phyloP scores from a whole-genome alignment of 2,888 invertebrate species.

The Strigamia crassipes region DNA sequence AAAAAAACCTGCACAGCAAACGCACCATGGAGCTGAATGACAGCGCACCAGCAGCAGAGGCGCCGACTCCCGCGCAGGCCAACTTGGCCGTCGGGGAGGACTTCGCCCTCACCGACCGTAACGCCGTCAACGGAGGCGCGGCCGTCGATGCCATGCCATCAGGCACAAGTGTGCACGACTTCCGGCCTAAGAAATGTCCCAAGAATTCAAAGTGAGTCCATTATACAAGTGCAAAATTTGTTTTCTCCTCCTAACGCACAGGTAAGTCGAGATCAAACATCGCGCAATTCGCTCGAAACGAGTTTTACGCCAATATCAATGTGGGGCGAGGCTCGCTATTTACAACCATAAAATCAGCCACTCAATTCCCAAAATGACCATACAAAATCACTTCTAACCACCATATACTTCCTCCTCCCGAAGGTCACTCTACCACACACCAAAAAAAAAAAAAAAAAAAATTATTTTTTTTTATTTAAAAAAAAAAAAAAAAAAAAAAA shows the following conservation, averaged over 20 bases:
- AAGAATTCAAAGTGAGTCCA: slow-evolving; percentile 35
- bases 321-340: neutral
- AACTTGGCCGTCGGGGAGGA: slow-evolving; percentile 36
- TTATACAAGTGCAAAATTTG: slow-evolving; percentile 34
- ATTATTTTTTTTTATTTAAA: slow-evolving; percentile 9
- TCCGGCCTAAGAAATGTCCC: slow-evolving; percentile 35
- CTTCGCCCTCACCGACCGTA: slow-evolving; percentile 36
- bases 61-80: slow-evolving; percentile 23
- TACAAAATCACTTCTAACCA: neutral
- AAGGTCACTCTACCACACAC: neutral
- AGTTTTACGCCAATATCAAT: too few species aligned
- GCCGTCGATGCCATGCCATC: slow-evolving; percentile 28
- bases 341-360: neutral
- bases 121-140: slow-evolving; percentile 34
- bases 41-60: slow-evolving; percentile 2
- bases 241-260: neutral
- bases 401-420: neutral
- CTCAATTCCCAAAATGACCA: neutral
- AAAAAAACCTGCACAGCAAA: neutral
- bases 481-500: neutral
- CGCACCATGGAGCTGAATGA: slow-evolving; percentile 30
- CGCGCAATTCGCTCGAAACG: too few species aligned
- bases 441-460: neutral
- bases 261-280: too few species aligned
- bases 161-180: slow-evolving; percentile 28